Percentiles rank a stretch among this genome's conserved stretches.
phyloP scores from a whole-genome alignment of 2,113 vertebrate species.

The Nesoenas mayeri region DNA sequence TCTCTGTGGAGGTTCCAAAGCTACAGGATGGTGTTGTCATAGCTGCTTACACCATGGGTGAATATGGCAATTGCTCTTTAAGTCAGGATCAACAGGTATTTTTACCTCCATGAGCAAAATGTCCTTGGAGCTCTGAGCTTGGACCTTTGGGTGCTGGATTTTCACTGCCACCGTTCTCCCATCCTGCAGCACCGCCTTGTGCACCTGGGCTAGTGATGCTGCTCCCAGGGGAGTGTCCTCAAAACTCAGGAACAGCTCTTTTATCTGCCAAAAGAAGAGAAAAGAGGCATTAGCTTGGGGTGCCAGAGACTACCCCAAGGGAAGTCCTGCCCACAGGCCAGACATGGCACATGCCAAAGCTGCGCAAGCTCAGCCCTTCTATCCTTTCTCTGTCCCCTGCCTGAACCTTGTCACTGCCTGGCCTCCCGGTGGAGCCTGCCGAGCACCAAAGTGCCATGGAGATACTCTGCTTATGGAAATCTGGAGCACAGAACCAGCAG shows the following conservation, averaged over 20 bases:
- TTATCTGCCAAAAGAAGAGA: conserved; percentile 76
- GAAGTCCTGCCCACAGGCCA: background rate
- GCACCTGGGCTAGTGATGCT: conserved; percentile 97
- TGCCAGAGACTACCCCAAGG: background rate
- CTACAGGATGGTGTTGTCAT: background rate
- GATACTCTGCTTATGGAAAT: background rate
- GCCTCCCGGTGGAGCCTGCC: background rate
- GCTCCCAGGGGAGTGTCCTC: conserved; percentile 90
- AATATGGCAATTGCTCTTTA: background rate
- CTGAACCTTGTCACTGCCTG: background rate
- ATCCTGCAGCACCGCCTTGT: conserved; percentile 90
- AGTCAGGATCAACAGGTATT: background rate
- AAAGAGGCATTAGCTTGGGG: conserved; percentile 10
- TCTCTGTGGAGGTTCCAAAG: background rate
- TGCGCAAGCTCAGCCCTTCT: background rate
- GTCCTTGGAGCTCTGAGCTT: conserved; percentile 89
- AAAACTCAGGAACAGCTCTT: conserved; percentile 89
- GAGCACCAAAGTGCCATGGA: background rate
- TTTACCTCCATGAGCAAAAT: conserved; percentile 95
- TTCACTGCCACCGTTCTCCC: conserved; percentile 95
- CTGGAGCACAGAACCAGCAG: background rate
- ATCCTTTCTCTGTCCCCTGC: background rate
- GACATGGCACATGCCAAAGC: background rate
- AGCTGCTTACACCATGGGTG: background rate
- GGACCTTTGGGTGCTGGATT: conserved; percentile 97